Percentiles rank a stretch among this genome's conserved stretches.
These are phyloP conservation scores for Schrankia costaestrigalis DNA, from an alignment of 2,888 invertebrate genomes.

Conservation along the genomic window DNA sequence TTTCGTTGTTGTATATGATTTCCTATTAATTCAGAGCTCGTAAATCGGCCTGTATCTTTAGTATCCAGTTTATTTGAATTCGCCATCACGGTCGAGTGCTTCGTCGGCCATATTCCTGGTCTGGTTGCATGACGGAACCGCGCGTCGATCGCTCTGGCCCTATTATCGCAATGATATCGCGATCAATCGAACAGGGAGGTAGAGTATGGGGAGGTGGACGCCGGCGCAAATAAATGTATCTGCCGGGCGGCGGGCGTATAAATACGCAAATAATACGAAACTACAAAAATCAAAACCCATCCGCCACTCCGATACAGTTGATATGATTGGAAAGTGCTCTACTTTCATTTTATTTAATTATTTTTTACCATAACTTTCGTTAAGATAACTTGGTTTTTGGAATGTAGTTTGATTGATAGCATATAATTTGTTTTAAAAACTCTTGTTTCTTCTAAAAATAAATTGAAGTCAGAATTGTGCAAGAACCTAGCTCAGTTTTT, in stretches of 20 bases:
- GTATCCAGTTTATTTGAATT: too few species aligned
- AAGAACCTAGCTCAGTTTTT: too few species aligned
- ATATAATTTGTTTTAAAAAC: neutral
- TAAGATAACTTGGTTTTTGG: too few species aligned
- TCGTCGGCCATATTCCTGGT: slow-evolving; percentile 60
- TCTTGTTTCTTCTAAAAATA: neutral
- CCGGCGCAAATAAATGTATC: slow-evolving; percentile 76
- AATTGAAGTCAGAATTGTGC: too few species aligned
- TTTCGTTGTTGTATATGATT: too few species aligned
- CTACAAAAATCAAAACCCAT: slow-evolving; percentile 81
- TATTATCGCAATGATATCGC: slow-evolving; percentile 81
- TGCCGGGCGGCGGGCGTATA: slow-evolving; percentile 77
- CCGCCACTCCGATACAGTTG: slow-evolving; percentile 69
- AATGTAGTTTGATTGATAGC: neutral
- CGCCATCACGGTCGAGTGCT: slow-evolving; percentile 35
- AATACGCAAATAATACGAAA: slow-evolving; percentile 81
- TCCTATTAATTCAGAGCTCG: too few species aligned
- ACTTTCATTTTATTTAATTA: too few species aligned
- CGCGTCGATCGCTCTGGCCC: slow-evolving; percentile 62
- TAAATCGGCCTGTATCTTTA: too few species aligned
- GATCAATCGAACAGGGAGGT: slow-evolving; percentile 72
- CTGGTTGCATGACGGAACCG: slow-evolving; percentile 60
- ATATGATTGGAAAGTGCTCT: slow-evolving; percentile 45
- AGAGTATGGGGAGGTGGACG: slow-evolving; percentile 41
- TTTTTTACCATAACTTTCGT: neutral